A percentile compares a stretch with the other conserved stretches of the same genome.
Evolutionary conservation across 2,888 invertebrate genomes (phyloP).

Genomic region (Nemapogon koenigi): DNA sequence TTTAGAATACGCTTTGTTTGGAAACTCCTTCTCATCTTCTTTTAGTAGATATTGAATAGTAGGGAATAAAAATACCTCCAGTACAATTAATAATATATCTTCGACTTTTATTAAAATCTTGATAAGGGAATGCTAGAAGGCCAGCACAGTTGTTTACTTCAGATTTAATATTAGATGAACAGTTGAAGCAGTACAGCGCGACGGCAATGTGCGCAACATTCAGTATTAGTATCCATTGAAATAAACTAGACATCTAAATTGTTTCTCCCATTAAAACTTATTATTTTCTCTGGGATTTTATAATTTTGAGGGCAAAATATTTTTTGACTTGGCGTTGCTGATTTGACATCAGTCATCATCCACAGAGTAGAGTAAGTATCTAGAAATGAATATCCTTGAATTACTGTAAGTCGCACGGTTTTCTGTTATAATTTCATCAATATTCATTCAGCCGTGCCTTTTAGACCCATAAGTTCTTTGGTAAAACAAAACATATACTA

Average conservation of each 20-base stretch:
- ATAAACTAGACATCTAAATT: background rate
- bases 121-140: constrained; percentile 25
- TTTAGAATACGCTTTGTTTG: too few species aligned
- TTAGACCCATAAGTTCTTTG: too few species aligned
- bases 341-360: too few species aligned
- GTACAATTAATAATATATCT: constrained; percentile 36
- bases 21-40: too few species aligned
- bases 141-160: constrained; percentile 30
- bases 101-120: constrained; percentile 29
- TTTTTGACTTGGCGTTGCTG: too few species aligned
- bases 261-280: background rate
- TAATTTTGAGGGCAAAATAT: background rate
- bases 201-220: background rate
- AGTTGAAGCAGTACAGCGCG: constrained; percentile 38
- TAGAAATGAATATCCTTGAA: too few species aligned
- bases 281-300: background rate
- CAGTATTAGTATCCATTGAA: background rate
- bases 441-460: too few species aligned
- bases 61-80: constrained; percentile 28
- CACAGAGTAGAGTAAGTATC: too few species aligned
- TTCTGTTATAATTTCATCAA: too few species aligned
- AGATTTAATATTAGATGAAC: constrained; percentile 33
- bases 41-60: too few species aligned
- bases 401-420: too few species aligned
- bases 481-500: too few species aligned